phyloP scores from a whole-genome alignment of 2,113 vertebrate genomes.

The Gymnogyps californianus region DNA sequence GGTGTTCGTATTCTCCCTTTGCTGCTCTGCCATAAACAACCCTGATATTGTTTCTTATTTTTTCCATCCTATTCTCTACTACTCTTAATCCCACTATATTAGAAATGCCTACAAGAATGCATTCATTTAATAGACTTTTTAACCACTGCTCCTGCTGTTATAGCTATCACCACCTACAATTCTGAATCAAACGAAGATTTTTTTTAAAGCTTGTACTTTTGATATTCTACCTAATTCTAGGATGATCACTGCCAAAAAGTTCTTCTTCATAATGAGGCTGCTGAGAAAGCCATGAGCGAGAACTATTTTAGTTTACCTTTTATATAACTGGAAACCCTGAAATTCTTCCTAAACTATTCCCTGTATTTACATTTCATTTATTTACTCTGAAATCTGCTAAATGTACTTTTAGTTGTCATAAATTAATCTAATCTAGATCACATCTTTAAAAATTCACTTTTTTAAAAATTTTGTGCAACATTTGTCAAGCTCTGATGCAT shows the following conservation, averaged over 20 bases:
- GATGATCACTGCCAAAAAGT: not conserved
- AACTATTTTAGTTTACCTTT: not conserved
- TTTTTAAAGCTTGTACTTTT: not conserved
- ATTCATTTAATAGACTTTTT: not conserved
- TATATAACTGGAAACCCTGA: not conserved
- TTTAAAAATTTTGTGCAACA: not conserved
- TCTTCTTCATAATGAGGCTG: not conserved
- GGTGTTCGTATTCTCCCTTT: not conserved
- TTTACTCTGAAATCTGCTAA: not conserved
- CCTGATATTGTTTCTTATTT: fast-evolving
- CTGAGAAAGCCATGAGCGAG: not conserved
- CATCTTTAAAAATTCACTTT: not conserved
- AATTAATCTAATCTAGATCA: not conserved
- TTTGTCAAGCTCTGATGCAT: not conserved
- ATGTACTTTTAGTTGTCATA: not conserved
- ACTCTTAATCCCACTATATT: not conserved
- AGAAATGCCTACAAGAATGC: not conserved
- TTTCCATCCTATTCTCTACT: not conserved
- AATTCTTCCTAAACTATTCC: not conserved
- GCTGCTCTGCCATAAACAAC: not conserved
- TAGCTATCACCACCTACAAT: not conserved
- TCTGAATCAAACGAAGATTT: not conserved
- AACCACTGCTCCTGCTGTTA: not conserved
- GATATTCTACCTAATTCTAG: not conserved
- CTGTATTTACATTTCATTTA: not conserved